phyloP scores from a whole-genome alignment of 2,797 vertebrate species.

The Siniperca obscura region DNA sequence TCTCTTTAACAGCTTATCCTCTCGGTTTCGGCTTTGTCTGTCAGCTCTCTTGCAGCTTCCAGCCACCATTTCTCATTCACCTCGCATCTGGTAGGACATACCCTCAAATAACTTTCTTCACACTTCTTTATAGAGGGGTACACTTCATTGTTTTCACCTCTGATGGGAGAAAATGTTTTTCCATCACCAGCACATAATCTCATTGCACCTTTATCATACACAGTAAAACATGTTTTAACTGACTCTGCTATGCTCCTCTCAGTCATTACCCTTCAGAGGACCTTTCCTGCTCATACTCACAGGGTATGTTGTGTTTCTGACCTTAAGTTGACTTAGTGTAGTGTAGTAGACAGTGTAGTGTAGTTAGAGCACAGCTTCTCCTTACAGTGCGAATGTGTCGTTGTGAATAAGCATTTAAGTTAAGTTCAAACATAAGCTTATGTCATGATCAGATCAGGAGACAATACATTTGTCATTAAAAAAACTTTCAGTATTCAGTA shows the following conservation, averaged over 20 bases:
- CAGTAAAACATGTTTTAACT: not conserved
- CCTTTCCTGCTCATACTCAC: not conserved
- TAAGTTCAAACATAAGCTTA: too few relatives aligned
- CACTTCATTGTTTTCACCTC: conserved; percentile 23
- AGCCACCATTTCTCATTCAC: conserved; percentile 24
- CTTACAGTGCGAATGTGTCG: too few relatives aligned
- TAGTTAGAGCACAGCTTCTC: too few relatives aligned
- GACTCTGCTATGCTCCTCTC: not conserved
- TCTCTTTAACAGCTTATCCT: not conserved
- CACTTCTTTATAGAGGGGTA: not conserved
- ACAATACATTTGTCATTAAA: too few relatives aligned
- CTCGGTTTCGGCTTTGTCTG: conserved; percentile 22
- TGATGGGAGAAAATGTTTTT: conserved; percentile 13
- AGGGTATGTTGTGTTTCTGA: not conserved
- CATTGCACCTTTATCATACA: conserved; percentile 1
- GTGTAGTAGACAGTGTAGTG: too few relatives aligned
- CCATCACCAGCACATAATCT: not conserved
- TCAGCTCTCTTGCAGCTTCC: conserved; percentile 10
- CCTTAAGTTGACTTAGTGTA: not conserved
- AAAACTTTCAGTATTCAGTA: too few relatives aligned
- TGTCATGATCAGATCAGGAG: too few relatives aligned
- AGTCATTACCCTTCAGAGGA: not conserved
- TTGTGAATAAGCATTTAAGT: too few relatives aligned
- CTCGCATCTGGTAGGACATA: conserved; percentile 1
- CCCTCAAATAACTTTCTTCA: conserved; percentile 16